A percentile compares a stretch with the other conserved stretches of the same genome.
Evolutionary conservation across 2,797 vertebrate genomes (phyloP).

Genomic region (Chelmon rostratus): DNA sequence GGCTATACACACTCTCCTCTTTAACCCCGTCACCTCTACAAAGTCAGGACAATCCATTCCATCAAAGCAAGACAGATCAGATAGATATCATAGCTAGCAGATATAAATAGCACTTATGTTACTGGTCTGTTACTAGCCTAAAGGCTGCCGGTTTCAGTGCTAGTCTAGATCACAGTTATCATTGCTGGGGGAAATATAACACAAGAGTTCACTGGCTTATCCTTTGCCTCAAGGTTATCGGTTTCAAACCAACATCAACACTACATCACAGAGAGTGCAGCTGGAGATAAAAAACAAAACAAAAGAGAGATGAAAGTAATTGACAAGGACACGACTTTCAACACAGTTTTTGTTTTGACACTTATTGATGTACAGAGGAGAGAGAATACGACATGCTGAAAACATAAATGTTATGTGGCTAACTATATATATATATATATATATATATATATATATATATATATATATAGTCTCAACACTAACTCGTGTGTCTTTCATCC

Average conservation of each 20-base stretch:
- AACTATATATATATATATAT: too few relatives aligned
- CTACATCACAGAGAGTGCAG: slow-evolving; percentile 17
- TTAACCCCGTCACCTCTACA: slow-evolving; percentile 58
- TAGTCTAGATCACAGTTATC: slow-evolving; percentile 43
- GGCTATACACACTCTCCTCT: slow-evolving; percentile 51
- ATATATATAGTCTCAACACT: background rate
- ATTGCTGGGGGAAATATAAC: slow-evolving; percentile 8
- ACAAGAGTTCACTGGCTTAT: slow-evolving; percentile 20
- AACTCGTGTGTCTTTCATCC: slow-evolving; percentile 41
- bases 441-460: too few relatives aligned
- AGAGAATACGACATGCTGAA: slow-evolving; percentile 6
- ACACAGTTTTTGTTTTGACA: background rate
- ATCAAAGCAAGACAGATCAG: slow-evolving; percentile 44
- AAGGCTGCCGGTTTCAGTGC: slow-evolving; percentile 16
- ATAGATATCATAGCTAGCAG: slow-evolving; percentile 34
- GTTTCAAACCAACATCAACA: too few relatives aligned
- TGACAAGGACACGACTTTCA: background rate
- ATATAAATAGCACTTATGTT: slow-evolving; percentile 50
- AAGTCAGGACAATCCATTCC: slow-evolving; percentile 55
- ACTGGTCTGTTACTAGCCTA: slow-evolving; percentile 25
- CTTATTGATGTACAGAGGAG: slow-evolving; percentile 9
- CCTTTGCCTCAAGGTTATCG: slow-evolving; percentile 23
- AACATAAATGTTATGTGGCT: too few relatives aligned
- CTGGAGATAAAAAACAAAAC: background rate
- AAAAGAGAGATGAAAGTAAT: background rate